Evolutionary conservation across 2,113 vertebrate species (phyloP).

Genomic region (Marmota flaviventris): DNA sequence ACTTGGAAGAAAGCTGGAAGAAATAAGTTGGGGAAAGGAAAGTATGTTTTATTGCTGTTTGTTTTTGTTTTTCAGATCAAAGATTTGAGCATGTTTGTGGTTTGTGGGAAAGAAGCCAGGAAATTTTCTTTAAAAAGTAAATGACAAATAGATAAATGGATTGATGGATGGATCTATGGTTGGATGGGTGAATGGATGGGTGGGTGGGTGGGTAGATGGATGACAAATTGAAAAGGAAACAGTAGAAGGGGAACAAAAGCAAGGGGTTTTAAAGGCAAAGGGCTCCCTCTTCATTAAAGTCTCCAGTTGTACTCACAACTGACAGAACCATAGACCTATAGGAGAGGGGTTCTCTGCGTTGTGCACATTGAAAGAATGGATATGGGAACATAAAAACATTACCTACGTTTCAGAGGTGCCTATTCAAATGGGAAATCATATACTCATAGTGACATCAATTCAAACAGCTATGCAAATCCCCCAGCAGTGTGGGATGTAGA

Average conservation of each 20-base stretch:
- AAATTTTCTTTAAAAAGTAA: background rate
- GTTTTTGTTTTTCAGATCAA: slow-evolving; percentile 18
- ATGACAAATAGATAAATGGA: background rate
- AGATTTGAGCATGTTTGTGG: background rate
- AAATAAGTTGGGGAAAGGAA: background rate
- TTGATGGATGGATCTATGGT: background rate
- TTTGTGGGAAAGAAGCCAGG: background rate
- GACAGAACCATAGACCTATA: background rate
- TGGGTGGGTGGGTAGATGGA: background rate
- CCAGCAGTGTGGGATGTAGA: background rate
- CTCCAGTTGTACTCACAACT: background rate
- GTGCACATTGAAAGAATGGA: background rate
- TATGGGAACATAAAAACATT: background rate
- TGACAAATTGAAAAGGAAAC: background rate
- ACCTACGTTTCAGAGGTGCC: background rate
- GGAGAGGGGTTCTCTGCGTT: background rate
- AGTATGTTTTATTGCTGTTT: background rate
- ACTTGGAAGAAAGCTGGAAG: background rate
- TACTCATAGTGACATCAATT: background rate
- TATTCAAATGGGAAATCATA: background rate
- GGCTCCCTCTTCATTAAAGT: background rate
- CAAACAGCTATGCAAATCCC: background rate
- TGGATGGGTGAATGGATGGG: background rate
- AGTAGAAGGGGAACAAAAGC: background rate
- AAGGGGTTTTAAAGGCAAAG: background rate